Evolutionary conservation across 2,113 vertebrate species (phyloP), one percentile per base, ranked within the genome.

Genomic region (Hypomesus transpacificus): DNA sequence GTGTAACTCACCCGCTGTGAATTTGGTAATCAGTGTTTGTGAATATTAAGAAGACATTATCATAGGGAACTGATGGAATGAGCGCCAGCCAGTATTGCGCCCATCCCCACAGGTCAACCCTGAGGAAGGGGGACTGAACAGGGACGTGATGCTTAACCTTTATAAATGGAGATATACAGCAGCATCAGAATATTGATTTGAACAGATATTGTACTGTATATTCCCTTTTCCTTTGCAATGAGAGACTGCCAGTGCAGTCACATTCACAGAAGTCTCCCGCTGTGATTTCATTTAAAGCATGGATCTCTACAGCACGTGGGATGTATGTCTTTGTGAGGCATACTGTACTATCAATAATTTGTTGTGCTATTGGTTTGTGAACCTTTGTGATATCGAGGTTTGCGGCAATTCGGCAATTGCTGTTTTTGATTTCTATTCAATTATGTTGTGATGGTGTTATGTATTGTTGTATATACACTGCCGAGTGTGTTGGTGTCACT

Each of bases 11-110:
- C 79, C 83, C 84, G 67, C 83, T 75, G 77, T 66, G 69, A 75
- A 78, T 77, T 85, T 74, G 53, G 84, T 81, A 87, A 90, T 90
- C 85, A 84, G 81, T 70, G 75, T 67, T 86, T 76, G 82, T 77
- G 81, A 74, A 73, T 75, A 82, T 76, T 82, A 73, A 84, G 74
- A 50, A 78, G 54, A 65, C 75, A 81, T 80, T 68, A 84, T 86
- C 86, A 77, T 70, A 77, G 31, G 14, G 68, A 76, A 76, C 28
- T 81, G 77, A 83, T 81, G 69, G 81, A 82, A 81, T 65, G 68
- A 68, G 64, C 57, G 39, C 60, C 53, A 76, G 60, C 59, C 64
- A 79, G 78, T 57, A 77, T 73, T 82, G 63, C 70, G 83, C 68
- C 76, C 75, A 51, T 79, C 74, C 68, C 22, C 78, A 46, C 39